Evolutionary conservation across 1,140 invertebrate genomes (phyloP).

Genomic region (Ectropis grisescens): DNA sequence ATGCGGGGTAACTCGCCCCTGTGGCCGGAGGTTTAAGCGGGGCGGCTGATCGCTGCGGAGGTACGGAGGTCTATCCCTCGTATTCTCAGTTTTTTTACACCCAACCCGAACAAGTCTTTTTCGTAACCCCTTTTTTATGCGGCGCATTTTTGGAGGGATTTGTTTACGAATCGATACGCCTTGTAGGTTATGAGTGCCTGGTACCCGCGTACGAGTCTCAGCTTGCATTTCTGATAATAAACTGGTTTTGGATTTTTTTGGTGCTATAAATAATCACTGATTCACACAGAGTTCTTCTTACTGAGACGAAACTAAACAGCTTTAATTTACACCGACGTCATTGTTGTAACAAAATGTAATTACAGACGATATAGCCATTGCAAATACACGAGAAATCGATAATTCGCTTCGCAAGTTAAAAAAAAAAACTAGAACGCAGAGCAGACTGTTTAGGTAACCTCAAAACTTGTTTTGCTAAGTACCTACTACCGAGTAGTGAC

Average conservation of each 20-base stretch:
- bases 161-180: conserved; percentile 39
- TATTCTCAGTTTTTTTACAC: conserved; percentile 45
- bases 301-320: too few relatives aligned
- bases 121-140: conserved; percentile 54
- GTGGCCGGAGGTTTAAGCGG: conserved; percentile 38
- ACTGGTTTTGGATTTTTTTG: conserved; percentile 1
- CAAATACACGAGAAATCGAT: conserved; percentile 9
- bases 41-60: conserved; percentile 38
- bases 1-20: conserved; percentile 55
- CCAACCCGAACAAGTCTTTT: conserved; percentile 42
- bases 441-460: conserved; percentile 23
- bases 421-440: conserved; percentile 21
- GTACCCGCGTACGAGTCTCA: conserved; percentile 5
- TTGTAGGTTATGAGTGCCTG: conserved; percentile 36
- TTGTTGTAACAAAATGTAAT: too few relatives aligned
- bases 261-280: too few relatives aligned
- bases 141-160: conserved; percentile 47
- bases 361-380: too few relatives aligned
- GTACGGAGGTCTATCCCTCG: conserved; percentile 57
- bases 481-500: conserved; percentile 11
- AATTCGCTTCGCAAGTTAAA: conserved; percentile 7
- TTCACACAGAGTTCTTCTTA: too few relatives aligned
- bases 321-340: too few relatives aligned
- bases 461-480: conserved; percentile 27
- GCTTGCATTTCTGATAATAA: too few relatives aligned